Evolutionary conservation across 2,113 vertebrate genomes (phyloP).

Genomic region (Chlorodrepanis virens): DNA sequence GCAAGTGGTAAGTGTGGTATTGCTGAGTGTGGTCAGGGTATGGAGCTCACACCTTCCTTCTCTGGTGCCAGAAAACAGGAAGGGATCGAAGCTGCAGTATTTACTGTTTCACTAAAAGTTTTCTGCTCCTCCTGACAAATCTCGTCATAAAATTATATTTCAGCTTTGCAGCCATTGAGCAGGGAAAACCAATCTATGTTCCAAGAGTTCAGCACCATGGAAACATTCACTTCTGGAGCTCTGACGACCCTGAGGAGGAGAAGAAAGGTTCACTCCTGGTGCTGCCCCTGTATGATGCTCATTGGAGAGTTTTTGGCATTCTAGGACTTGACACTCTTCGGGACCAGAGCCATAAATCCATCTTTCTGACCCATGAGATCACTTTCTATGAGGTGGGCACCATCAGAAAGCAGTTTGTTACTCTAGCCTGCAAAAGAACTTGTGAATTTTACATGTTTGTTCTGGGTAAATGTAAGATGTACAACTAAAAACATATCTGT

Average conservation of each 20-base stretch:
- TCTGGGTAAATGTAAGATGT: neutral
- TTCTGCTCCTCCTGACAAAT: neutral
- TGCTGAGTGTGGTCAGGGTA: neutral
- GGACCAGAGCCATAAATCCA: conserved; percentile 54
- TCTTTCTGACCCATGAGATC: conserved; percentile 76
- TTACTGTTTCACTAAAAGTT: neutral
- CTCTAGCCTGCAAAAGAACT: neutral
- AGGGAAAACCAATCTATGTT: conserved; percentile 73
- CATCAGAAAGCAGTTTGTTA: neutral
- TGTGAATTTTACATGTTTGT: neutral
- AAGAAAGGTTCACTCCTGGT: conserved; percentile 74
- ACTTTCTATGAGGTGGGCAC: conserved; percentile 75
- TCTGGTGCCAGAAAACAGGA: neutral
- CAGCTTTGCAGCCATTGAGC: conserved; percentile 75
- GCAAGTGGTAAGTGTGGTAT: neutral
- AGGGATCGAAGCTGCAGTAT: neutral
- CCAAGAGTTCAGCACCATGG: conserved; percentile 74
- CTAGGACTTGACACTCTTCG: conserved; percentile 75
- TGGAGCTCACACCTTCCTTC: neutral
- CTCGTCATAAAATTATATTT: neutral
- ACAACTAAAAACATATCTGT: neutral
- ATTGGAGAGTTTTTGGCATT: conserved; percentile 73
- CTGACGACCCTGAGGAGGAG: neutral
- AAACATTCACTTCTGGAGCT: conserved; percentile 78
- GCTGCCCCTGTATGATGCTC: conserved; percentile 70